Base-by-base conservation (phyloP, 30 jellyfish, hydroid and myxozoan species). In the Phacellophora camtschatica region DNA sequence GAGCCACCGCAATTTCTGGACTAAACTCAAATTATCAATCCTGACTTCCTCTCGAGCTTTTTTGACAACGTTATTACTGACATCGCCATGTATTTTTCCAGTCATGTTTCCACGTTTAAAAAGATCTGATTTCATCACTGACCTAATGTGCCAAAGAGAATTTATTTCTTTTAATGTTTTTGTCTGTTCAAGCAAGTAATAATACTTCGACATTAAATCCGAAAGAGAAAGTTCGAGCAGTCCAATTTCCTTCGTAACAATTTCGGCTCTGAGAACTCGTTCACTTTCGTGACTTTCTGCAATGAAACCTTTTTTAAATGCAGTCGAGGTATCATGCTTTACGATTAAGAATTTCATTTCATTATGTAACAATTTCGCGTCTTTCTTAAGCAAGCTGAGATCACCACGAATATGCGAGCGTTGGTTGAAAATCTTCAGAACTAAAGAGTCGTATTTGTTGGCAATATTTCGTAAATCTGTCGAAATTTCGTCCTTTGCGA, bases 161-260 rank as follows among this genome's bases (percentile, higher is more conserved):
- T 80, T 80, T 46, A 80, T 66, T 19, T 80, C 91, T 39, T 66
- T 80, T 19, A 80, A 30, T 2, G 91, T 65, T 29, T 65, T 80
- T 10, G 91, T 80, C 70, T 80, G 91, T 71, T 80, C 76, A 58
- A 80, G 48, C 28, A 80, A 45, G 36, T 63, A 80, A 39, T 66
- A 80, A 54, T 80, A 80, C 28, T 80, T 80, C 5, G 91, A 59
- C 83, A 80, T 66, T 5, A 80, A 37, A 61, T 80, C 84, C 32
- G 91, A 77, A 13, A 80, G 66, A 20, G 91, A 77, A 51, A 80
- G 71, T 42, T 80, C 91, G 6, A 80, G 84, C 42, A 64, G 84
- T 65, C 91, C 91, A 71, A 80, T 80, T 29, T 80, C 91, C 34
- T 80, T 80, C 5, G 84, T 80, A 29, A 80, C 91, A 31, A 80